Base-by-base conservation (phyloP, 2,888 invertebrate species). In the Noctua janthina region DNA sequence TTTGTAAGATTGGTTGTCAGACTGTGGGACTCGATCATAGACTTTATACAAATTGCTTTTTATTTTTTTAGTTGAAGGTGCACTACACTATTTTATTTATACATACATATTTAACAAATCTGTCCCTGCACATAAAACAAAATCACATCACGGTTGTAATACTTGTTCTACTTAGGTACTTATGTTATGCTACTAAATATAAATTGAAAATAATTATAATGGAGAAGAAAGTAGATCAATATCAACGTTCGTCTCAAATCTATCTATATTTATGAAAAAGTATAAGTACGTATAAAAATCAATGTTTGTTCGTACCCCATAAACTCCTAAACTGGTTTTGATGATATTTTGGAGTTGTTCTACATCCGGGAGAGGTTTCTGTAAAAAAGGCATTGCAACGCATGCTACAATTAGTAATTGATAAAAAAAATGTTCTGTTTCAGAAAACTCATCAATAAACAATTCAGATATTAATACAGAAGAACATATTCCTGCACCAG, bases 371-470 rank as follows among this genome's bases (percentile, higher is more conserved):
- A 49, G 46, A 49, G 46, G 46, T 6, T 49, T 49, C 46, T 49
- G 1, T 49, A 13, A 49, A 49, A 49, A 49, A 49, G 46, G 46
- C 46, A 49, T 13, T 49, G 46, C 46, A 49, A 46, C 11, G 46
- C 46, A 46, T 46, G 46, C 46, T 6, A 51, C 51, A 51, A 51
- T 17, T 17, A 51, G 17, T 54, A 54, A 43, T 15, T 73, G 8
- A 62, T 69, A 23, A 81, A 39, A 29, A 79, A 69, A 56, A 75
- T 75, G 23, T 56, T 54, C 0, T 35, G 43, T 85, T 81, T 62
- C 93, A 95, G 95, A 92, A 87, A 88, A 90, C 73, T 76, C 90
- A 13, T 90, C 93, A 76, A 87, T 93, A 72, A 93, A 93, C 82
- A 89, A 90, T 49, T 85, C 90, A 0, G 80, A 83, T 69, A 39